Evolutionary conservation across 2,797 vertebrate genomes (phyloP).

Genomic region (Gambusia yucatana): DNA sequence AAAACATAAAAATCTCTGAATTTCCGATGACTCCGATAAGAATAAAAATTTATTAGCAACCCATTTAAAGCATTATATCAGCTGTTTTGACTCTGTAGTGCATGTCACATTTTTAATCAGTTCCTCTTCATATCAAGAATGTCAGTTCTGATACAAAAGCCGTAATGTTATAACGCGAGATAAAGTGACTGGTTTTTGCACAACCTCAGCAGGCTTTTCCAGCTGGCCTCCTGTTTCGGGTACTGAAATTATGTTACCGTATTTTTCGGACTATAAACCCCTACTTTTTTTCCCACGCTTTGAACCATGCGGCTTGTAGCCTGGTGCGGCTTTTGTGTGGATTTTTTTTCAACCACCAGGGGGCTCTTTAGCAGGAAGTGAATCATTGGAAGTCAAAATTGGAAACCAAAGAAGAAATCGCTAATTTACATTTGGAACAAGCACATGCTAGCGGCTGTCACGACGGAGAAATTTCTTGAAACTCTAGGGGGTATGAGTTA

Average conservation of each 20-base stretch:
- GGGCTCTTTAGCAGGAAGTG: too few species aligned
- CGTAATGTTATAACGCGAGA: neutral
- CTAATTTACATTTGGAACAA: too few species aligned
- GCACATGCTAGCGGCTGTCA: too few species aligned
- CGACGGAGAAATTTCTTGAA: too few species aligned
- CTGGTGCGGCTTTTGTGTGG: too few species aligned
- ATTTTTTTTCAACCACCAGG: too few species aligned
- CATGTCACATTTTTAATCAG: neutral
- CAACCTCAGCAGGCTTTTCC: neutral
- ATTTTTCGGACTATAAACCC: too few species aligned
- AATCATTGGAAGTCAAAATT: too few species aligned
- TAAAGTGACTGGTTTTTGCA: neutral
- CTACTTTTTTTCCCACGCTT: too few species aligned
- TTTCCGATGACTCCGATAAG: neutral
- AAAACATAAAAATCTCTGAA: neutral
- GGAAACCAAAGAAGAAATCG: too few species aligned
- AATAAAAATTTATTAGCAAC: neutral
- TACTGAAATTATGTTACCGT: neutral
- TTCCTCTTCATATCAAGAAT: neutral
- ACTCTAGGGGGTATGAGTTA: too few species aligned
- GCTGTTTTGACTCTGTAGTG: neutral
- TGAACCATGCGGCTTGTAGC: too few species aligned
- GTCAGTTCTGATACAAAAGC: neutral
- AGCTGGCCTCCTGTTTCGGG: neutral
- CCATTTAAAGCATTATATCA: neutral